A percentile compares a stretch with the other conserved stretches of the same genome.
phyloP scores from a whole-genome alignment of 2,797 vertebrate species.

The Chaenodraco wilsoni region DNA sequence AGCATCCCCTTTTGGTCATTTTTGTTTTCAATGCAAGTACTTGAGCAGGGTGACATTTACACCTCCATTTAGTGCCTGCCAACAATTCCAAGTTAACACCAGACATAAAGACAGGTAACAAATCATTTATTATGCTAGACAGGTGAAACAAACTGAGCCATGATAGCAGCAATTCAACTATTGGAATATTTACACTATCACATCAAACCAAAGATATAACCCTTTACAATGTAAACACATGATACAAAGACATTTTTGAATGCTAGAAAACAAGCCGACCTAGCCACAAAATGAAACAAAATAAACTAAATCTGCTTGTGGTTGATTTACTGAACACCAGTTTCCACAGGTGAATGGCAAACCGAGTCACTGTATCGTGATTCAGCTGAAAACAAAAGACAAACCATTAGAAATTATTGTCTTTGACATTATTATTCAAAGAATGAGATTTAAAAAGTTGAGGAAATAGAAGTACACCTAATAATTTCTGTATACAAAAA shows the following conservation, averaged over 20 bases:
- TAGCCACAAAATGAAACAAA: conserved; percentile 66
- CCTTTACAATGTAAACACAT: conserved; percentile 87
- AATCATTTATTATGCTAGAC: conserved; percentile 83
- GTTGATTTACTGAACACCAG: conserved; percentile 48
- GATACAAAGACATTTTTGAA: conserved; percentile 77
- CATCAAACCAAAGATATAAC: conserved; percentile 82
- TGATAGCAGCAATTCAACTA: conserved; percentile 87
- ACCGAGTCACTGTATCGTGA: conserved; percentile 38
- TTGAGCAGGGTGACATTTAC: neutral
- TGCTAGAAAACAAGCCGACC: conserved; percentile 71
- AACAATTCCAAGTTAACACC: neutral
- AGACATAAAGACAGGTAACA: conserved; percentile 66
- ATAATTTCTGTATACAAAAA: conserved; percentile 39
- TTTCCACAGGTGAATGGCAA: conserved; percentile 61
- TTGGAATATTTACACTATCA: conserved; percentile 86
- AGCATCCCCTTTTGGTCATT: conserved; percentile 57
- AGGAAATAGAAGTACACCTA: conserved; percentile 52
- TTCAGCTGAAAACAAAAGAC: conserved; percentile 69
- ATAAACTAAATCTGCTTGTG: conserved; percentile 59
- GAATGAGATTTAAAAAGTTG: conserved; percentile 36
- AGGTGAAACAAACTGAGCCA: conserved; percentile 82
- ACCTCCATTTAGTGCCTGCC: neutral
- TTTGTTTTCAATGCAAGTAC: neutral
- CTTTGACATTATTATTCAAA: conserved; percentile 56
- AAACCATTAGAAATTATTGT: conserved; percentile 74